These are phyloP conservation scores for Leptoclinus maculatus DNA, from an alignment of 2,797 vertebrate genomes.

Conservation along the genomic window DNA sequence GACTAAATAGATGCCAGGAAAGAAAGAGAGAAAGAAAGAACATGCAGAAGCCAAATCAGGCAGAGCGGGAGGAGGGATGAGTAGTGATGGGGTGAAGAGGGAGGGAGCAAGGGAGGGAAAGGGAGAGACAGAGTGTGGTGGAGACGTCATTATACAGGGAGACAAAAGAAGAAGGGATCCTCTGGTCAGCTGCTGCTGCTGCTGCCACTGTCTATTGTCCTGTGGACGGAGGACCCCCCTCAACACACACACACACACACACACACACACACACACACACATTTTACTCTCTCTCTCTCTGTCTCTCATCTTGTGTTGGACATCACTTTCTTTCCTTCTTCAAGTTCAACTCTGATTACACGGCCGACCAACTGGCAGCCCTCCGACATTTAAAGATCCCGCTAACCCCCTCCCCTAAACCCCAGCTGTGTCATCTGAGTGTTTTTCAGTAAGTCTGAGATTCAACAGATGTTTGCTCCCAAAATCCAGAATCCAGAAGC, in stretches of 20 bases:
- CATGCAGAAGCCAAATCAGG: slow-evolving; percentile 31
- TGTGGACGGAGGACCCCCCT: slow-evolving; percentile 38
- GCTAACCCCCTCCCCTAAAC: slow-evolving; percentile 16
- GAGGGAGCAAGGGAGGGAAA: neutral
- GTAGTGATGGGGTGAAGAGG: neutral
- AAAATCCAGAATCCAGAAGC: slow-evolving; percentile 19
- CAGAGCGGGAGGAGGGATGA: slow-evolving; percentile 23
- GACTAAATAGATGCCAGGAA: neutral
- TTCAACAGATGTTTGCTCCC: slow-evolving; percentile 61
- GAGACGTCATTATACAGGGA: slow-evolving; percentile 68
- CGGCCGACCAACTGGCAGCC: slow-evolving; percentile 60
- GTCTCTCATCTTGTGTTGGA: slow-evolving; percentile 39
- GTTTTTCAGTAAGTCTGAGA: slow-evolving; percentile 47
- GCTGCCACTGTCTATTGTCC: slow-evolving; percentile 69
- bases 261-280: slow-evolving; percentile 28
- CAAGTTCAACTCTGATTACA: slow-evolving; percentile 73
- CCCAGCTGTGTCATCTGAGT: slow-evolving; percentile 62
- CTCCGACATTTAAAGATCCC: slow-evolving; percentile 53
- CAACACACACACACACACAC: slow-evolving; percentile 28
- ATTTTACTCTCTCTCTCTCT: neutral
- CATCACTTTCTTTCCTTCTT: slow-evolving; percentile 65
- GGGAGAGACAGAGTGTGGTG: slow-evolving; percentile 37
- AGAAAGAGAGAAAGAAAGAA: neutral
- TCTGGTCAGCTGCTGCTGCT: slow-evolving; percentile 73
- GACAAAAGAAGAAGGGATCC: slow-evolving; percentile 72